These are phyloP conservation scores for Cromileptes altivelis DNA, from an alignment of 2,113 vertebrate genomes.

Conservation along the genomic window DNA sequence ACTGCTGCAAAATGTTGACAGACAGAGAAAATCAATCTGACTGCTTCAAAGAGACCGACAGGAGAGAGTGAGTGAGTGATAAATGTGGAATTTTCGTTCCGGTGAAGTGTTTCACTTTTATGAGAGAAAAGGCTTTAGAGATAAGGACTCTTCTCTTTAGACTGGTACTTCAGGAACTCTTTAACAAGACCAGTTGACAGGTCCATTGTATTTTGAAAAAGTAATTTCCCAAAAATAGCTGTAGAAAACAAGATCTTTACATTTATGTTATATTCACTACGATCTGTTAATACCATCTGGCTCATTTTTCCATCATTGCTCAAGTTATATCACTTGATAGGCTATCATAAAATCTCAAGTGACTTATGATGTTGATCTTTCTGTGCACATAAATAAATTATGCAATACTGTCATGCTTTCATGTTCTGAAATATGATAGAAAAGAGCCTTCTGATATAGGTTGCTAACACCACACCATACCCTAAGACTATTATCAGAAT, in stretches of 20 bases:
- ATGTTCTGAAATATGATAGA: not conserved
- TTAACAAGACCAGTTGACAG: too few species aligned
- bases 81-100: not conserved
- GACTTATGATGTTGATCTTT: not conserved
- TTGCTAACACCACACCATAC: too few species aligned
- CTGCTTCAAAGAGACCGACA: not conserved
- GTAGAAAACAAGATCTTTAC: not conserved
- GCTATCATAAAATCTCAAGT: not conserved
- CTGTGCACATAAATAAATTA: not conserved
- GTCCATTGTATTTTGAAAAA: not conserved
- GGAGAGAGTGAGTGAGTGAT: not conserved
- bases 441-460: not conserved
- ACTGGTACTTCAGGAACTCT: not conserved
- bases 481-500: not conserved
- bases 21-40: constrained; percentile 5
- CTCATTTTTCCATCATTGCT: not conserved
- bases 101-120: not conserved
- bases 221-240: not conserved
- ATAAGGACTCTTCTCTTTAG: not conserved
- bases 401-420: not conserved
- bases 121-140: not conserved
- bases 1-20: not conserved
- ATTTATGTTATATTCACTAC: not conserved
- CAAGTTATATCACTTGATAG: not conserved
- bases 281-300: not conserved